Evolutionary conservation across 2,888 invertebrate genomes (phyloP).

Genomic region (Sphaerophoria taeniata): DNA sequence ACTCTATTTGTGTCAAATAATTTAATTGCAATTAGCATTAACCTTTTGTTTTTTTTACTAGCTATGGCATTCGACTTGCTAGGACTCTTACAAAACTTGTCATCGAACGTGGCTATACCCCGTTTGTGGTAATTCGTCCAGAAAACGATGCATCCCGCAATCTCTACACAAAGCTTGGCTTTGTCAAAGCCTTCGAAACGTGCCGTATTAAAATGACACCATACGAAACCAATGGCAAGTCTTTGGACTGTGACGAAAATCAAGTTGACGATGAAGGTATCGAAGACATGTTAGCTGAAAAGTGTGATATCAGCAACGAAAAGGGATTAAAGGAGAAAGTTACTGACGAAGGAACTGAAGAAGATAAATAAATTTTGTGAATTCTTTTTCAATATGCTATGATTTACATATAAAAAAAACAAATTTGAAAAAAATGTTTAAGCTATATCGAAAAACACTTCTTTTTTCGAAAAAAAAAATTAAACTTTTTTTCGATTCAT

Average conservation of each 20-base stretch:
- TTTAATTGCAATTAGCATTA: neutral
- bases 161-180: constrained; percentile 92
- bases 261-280: constrained; percentile 82
- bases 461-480: no score
- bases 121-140: constrained; percentile 93
- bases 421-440: constrained; percentile 79
- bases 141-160: constrained; percentile 94
- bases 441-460: constrained; percentile 53
- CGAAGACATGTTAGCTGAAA: constrained; percentile 82
- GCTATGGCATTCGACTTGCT: constrained; percentile 89
- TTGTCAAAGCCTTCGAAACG: constrained; percentile 90
- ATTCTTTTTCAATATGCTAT: constrained; percentile 8
- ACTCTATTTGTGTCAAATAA: neutral
- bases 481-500: constrained; percentile 70
- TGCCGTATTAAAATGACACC: constrained; percentile 91
- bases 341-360: constrained; percentile 82
- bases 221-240: constrained; percentile 76
- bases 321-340: constrained; percentile 78
- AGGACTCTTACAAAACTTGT: constrained; percentile 87
- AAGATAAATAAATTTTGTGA: constrained; percentile 79
- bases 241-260: constrained; percentile 75
- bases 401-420: constrained; percentile 43
- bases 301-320: constrained; percentile 82
- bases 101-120: constrained; percentile 89
- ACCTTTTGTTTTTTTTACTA: constrained; percentile 74